Evolutionary conservation across 2,113 vertebrate species (phyloP).

Genomic region (Oplegnathus fasciatus): DNA sequence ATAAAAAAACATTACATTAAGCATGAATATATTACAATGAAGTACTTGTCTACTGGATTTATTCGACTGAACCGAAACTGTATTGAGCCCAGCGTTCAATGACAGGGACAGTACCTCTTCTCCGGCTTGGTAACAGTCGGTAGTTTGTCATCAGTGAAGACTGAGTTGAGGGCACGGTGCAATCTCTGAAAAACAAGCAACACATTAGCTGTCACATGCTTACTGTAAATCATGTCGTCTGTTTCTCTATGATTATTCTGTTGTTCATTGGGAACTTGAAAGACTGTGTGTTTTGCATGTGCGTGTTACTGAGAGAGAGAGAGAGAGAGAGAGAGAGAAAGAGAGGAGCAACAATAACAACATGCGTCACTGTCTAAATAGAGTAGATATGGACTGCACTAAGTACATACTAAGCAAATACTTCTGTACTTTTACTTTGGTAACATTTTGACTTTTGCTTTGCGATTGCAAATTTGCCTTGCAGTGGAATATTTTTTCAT

Average conservation of each 20-base stretch:
- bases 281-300: background rate
- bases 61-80: background rate
- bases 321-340: background rate
- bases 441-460: background rate
- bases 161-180: constrained; percentile 94
- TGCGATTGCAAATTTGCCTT: too few relatives aligned
- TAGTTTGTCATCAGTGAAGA: constrained; percentile 91
- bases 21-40: background rate
- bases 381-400: background rate
- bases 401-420: background rate
- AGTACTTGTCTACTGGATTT: background rate
- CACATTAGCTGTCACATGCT: constrained; percentile 1
- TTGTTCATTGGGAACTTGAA: background rate
- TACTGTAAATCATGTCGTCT: background rate
- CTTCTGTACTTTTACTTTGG: too few relatives aligned
- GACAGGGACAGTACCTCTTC: constrained; percentile 88
- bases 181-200: constrained; percentile 88
- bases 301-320: background rate
- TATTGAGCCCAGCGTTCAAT: background rate
- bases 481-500: background rate
- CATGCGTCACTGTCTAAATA: background rate
- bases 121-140: constrained; percentile 89
- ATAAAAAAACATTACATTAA: background rate
- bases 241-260: background rate
- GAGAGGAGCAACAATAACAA: background rate